Base-by-base conservation (phyloP, 2,888 invertebrate genomes). In the Polyommatus iphigenia region DNA sequence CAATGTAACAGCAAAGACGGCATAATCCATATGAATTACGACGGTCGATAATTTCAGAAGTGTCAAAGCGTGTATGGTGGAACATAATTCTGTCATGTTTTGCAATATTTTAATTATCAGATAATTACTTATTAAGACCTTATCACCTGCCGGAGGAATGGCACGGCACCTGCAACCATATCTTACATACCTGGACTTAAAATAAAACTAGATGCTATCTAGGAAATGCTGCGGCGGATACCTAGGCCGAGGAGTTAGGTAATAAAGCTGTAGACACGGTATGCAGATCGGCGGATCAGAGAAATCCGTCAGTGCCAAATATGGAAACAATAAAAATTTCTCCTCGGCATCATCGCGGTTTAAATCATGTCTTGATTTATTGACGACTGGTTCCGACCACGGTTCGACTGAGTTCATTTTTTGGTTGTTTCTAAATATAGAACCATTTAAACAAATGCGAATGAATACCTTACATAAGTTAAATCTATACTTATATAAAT, bases 151-250 rank as follows among this genome's bases (percentile, higher is more conserved):
- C 18, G 29, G 50, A 67, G 67, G 46, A 54, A 50, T 75, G 75
- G 71, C 71, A n/a, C n/a, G 13, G 54, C 75, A 75, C 75, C 54
- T 75, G 75, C 75, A 18, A 24, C 75, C 75, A 75, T 75, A 75
- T 54, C 50, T 73, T 73, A 73, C 75, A 24, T 20, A 50, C 24
- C 54, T 75, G 15, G 24, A 50, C 50, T 20, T 75, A 75, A 75
- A 73, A 24, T 29, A 24, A 50, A 75, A 50, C 75, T 73, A 73
- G 73, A 73, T 73, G 20, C 73, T 73, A 73, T 73, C 73, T 41
- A 50, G 24, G 73, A 75, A 54, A 75, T 54, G 24, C 75, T 54
- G 0, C 73, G 41, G 18, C 46, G 13, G 73, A 67, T 67, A 67
- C 29, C 62, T 67, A 67, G 24, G 3, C 10, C 8, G 62, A 13